A percentile compares a stretch with the other conserved stretches of the same genome.
Evolutionary conservation across 2,797 vertebrate genomes (phyloP).

Genomic region (Pempheris klunzingeri): DNA sequence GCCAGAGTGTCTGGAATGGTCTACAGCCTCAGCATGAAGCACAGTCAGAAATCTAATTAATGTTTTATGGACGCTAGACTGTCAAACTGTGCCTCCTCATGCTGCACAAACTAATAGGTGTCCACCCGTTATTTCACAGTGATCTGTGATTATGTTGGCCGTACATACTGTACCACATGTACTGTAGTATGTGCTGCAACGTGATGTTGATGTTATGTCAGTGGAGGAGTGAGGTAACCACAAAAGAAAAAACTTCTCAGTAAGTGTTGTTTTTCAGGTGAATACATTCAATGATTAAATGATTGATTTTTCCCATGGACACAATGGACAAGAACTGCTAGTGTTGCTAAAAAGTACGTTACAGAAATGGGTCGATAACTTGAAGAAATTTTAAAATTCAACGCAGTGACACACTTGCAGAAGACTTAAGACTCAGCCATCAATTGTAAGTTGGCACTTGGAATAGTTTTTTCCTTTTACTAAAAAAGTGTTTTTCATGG

Average conservation of each 20-base stretch:
- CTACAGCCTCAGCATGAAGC: slow-evolving; percentile 46
- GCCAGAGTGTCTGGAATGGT: slow-evolving; percentile 59
- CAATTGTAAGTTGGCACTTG: background rate
- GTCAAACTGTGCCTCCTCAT: slow-evolving; percentile 41
- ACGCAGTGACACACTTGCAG: no score
- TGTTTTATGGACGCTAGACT: slow-evolving; percentile 54
- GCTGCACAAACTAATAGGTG: slow-evolving; percentile 31
- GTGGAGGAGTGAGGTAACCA: background rate
- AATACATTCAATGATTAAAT: background rate
- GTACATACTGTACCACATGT: slow-evolving; percentile 19
- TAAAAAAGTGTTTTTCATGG: no score
- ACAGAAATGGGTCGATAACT: background rate
- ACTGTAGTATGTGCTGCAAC: background rate
- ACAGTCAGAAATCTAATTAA: slow-evolving; percentile 54
- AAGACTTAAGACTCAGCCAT: no score
- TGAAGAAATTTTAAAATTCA: no score
- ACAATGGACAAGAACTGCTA: background rate
- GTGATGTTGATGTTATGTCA: background rate
- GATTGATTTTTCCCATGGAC: background rate
- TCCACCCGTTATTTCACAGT: slow-evolving; percentile 21
- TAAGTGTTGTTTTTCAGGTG: background rate
- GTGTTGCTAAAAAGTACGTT: background rate
- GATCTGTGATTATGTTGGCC: slow-evolving; percentile 22
- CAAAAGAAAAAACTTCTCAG: background rate
- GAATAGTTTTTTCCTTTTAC: background rate